Base-by-base conservation (phyloP, 2,888 invertebrate species). In the Zaprionus lineosus region DNA sequence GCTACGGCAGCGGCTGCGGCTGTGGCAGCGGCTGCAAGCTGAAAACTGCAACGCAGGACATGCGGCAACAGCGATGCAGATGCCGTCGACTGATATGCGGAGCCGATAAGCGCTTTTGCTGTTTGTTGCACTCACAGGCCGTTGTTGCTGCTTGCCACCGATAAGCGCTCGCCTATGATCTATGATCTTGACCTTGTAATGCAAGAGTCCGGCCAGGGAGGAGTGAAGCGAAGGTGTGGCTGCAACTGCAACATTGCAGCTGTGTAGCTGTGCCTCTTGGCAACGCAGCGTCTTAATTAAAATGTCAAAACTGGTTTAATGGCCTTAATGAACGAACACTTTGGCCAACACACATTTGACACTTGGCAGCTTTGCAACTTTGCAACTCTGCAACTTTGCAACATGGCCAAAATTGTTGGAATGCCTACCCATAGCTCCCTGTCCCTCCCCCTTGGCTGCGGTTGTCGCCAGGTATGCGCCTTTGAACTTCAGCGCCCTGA, bases 231-330 rank as follows among this genome's bases (percentile, higher is more conserved):
- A 31, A 41, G 33, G 46, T 58, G 72, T 68, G 58, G 62, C 67
- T 37, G 61, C 62, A 66, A 58, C 61, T 39, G 70, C 56, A 37
- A 53, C 60, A 48, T 40, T 59, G 57, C 57, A 15, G 39, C 51
- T n/a, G n/a, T n/a, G n/a, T n/a, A n/a, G n/a, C n/a, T n/a, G n/a
- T n/a, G n/a, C n/a, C n/a, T n/a, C n/a, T n/a, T n/a, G 18, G 51
- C 29, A 33, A 14, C 12, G 67, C 58, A 52, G 55, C 34, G 64
- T 75, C 88, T 89, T 89, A 89, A 89, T 89, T 89, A 89, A 89
- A 89, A 89, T 89, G 89, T 89, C 88, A 89, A 87, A 89, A 89
- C 89, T 86, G 89, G 89, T 89, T 89, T 89, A 89, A 89, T 88
- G 84, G 88, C 89, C 88, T 87, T 89, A 89, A 89, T 89, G 89